Evolutionary conservation across 2,888 invertebrate species (phyloP), one percentile per base, ranked within the genome.

Genomic region (Acanthosepion pharaonis): DNA sequence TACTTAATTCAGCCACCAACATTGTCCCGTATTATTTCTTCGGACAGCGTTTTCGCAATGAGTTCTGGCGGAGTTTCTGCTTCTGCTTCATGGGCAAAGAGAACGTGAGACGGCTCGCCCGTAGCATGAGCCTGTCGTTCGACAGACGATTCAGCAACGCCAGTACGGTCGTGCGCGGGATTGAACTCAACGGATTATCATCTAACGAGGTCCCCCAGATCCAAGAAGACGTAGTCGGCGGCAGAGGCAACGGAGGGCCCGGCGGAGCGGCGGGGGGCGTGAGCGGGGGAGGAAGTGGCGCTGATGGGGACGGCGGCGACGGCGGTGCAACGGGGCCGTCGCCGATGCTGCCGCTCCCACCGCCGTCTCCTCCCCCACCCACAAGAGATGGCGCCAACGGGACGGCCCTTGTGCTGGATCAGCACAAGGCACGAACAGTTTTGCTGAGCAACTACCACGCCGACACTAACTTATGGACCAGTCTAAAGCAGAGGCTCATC

Each of bases 1-100:
- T 97, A 53, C 95, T 97, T 23, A 97, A 97, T 96, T 97, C 97
- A 51, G 97, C 97, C 94, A 96, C 97, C 92, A 97, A 97, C 96
- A 97, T 97, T 95, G 96, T 97, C 94, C 97, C 97, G 94, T 97
- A 97, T 96, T 97, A 97, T 95, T 97, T 97, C 95, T 97, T 97
- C 95, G 97, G 97, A 42, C 95, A 96, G 95, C 96, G 96, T 94
- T 97, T 97, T 95, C 96, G 97, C 11, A 95, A 95, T 53, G 97
- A 97, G 95, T 97, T 97, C 95, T 97, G 97, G 97, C 95, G 96
- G 64, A 94, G 97, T 18, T 97, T 97, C 95, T 97, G 97, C 95
- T 95, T 95, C 23, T 97, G 96, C 94, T 95, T 96, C 92, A 96
- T 97, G 20, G 96, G 96, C 48, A 96, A 96, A 53, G 96, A 96